phyloP scores from a whole-genome alignment of 1,140 invertebrate species.

The Microplitis mediator region DNA sequence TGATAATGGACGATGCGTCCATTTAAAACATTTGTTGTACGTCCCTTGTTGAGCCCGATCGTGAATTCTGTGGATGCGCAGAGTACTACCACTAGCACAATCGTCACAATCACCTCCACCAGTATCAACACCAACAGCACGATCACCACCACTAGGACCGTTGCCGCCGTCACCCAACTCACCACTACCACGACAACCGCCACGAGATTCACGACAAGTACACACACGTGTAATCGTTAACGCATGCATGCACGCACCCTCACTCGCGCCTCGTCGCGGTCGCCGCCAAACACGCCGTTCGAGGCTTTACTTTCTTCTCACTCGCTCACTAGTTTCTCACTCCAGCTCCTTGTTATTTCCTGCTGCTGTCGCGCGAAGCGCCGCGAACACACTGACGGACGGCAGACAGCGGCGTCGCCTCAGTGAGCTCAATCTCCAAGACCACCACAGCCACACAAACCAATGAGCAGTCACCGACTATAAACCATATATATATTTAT shows the following conservation, averaged over 20 bases:
- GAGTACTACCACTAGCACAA: constrained; percentile 24
- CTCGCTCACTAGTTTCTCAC: neutral
- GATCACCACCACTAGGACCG: constrained; percentile 6
- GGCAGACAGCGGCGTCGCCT: neutral
- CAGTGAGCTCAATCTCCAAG: neutral
- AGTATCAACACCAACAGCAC: no score
- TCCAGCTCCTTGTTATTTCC: neutral
- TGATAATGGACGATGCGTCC: constrained; percentile 98
- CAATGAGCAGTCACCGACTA: neutral
- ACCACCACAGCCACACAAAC: neutral
- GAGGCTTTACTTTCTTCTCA: no score
- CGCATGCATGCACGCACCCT: constrained; percentile 36
- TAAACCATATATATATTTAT: no score
- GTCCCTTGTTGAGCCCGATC: constrained; percentile 48
- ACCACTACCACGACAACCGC: constrained; percentile 25
- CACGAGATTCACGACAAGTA: constrained; percentile 25
- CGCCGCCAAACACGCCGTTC: constrained; percentile 28
- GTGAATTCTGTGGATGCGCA: constrained; percentile 54
- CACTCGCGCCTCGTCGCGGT: constrained; percentile 16
- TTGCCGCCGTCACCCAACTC: constrained; percentile 3
- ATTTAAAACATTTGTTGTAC: constrained; percentile 80
- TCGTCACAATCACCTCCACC: constrained; percentile 4
- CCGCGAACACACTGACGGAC: constrained; percentile 31
- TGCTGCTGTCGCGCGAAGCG: constrained; percentile 22
- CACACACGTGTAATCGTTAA: constrained; percentile 39